Percentiles rank a stretch among this genome's conserved stretches.
Conservation (phyloP, 2,113 vertebrate genomes). For the Planiliza haematocheilus region DNA sequence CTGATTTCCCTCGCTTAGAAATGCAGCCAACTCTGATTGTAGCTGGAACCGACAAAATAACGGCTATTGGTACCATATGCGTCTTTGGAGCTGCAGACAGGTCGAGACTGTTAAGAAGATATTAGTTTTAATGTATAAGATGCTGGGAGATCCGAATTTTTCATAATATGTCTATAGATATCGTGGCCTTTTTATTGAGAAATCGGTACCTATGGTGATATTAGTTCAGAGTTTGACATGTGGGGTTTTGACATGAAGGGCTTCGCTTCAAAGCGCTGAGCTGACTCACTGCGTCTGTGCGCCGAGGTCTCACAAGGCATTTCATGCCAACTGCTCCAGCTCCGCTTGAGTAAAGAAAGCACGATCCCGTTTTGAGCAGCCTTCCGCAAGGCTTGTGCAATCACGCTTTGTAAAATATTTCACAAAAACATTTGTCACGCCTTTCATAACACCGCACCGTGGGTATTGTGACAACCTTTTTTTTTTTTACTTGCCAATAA, state of each 20-base stretch:
- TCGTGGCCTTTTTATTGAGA: constrained; percentile 18
- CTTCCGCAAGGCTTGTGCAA: no score
- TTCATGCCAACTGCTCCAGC: constrained; percentile 11
- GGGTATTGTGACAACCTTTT: neutral
- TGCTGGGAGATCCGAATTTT: constrained; percentile 11
- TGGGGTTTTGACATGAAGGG: constrained; percentile 36
- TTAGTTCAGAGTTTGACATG: constrained; percentile 1
- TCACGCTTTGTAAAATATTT: neutral
- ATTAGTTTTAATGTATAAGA: constrained; percentile 35
- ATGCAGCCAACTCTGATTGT: constrained; percentile 45
- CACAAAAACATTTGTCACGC: neutral
- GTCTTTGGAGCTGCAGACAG: constrained; percentile 15
- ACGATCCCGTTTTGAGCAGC: neutral
- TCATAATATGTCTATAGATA: neutral
- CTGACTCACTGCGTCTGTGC: constrained; percentile 8
- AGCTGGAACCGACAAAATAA: constrained; percentile 31
- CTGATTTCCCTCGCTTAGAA: constrained; percentile 1
- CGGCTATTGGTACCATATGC: constrained; percentile 47
- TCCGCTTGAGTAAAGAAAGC: neutral
- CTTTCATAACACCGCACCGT: neutral
- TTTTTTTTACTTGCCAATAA: neutral
- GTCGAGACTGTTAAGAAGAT: constrained; percentile 41
- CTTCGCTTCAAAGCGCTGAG: neutral
- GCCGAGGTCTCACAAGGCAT: neutral
- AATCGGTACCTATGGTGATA: constrained; percentile 3